Conservation (phyloP, 1,140 invertebrate genomes). For the Tetramorium alpestre region DNA sequence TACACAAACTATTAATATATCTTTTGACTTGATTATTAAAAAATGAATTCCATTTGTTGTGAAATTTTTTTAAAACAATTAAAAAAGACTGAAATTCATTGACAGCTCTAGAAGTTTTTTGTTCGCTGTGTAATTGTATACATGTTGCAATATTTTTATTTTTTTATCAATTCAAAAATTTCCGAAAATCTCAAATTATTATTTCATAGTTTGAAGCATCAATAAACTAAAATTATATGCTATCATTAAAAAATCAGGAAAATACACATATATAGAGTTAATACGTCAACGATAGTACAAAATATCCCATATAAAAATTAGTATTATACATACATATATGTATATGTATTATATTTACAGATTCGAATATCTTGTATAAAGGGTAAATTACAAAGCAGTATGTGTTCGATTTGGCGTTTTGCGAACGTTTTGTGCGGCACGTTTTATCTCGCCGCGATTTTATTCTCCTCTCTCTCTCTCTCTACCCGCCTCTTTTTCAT, state of each 20-base stretch:
- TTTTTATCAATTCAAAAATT: background rate
- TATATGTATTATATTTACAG: background rate
- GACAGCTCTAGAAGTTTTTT: background rate
- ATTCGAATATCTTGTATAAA: conserved; percentile 11
- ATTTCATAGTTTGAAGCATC: background rate
- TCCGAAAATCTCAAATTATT: background rate
- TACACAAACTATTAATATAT: background rate
- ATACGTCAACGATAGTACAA: background rate
- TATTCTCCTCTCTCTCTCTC: background rate
- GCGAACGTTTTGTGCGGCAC: conserved; percentile 13
- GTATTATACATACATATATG: background rate
- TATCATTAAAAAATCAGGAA: background rate
- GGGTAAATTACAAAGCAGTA: conserved; percentile 34
- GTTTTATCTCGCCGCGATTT: conserved; percentile 47
- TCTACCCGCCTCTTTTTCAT: background rate
- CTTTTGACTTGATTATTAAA: background rate
- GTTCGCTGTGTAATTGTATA: background rate
- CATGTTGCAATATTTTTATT: background rate
- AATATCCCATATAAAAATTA: conserved; percentile 8
- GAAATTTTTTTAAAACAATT: background rate
- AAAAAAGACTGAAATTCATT: background rate
- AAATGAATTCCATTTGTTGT: background rate
- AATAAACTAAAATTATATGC: background rate
- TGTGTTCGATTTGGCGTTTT: conserved; percentile 20
- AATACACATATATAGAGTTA: background rate